Base-by-base conservation (phyloP, 1,140 invertebrate species). In the Acyrthosiphon pisum region DNA sequence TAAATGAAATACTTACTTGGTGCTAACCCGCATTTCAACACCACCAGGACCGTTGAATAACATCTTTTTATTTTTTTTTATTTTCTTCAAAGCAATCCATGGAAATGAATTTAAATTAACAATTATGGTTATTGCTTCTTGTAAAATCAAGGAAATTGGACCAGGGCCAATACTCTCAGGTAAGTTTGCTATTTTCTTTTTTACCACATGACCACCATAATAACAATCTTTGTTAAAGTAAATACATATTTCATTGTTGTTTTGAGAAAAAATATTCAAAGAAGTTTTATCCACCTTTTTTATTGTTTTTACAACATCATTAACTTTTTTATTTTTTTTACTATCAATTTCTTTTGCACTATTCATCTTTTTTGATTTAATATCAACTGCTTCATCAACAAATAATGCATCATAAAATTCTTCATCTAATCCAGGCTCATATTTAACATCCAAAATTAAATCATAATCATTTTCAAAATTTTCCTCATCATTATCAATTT, bases 221-320 rank as follows among this genome's bases (percentile, higher is more conserved):
- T 84, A 53, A 84, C 91, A 92, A 83, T 53, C 11, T 92, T 92
- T 92, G 35, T 92, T 92, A 41, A 92, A 92, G 46, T 92, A 83
- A 37, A 92, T 92, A 84, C 46, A 84, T 18, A 92, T 50, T 50
- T 41, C 84, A 53, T 92, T 37, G 76, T 18, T 92, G 26, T 60
- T 60, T 60, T 22, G 44, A 53, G 35, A 11, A 37, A 89, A 41
- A 20, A 8, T 56, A 26, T 37, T 37, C 0, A 4, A 23, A 89
- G 44, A 7, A 7, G 7, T 50, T 2, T 35, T 37, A 41, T 9
- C 18, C 6, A 26, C 23, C 41, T 3, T 56, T 56, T 41, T 7
- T 87, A 37, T 83, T 35, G n/a, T 6, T 87, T 18, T 48, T 20
- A 35, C 3, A 87, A 30, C 11, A 48, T 6, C 0, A 30, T 35